Evolutionary conservation across 2,888 invertebrate species (phyloP).

Genomic region (Orthosia cruda): DNA sequence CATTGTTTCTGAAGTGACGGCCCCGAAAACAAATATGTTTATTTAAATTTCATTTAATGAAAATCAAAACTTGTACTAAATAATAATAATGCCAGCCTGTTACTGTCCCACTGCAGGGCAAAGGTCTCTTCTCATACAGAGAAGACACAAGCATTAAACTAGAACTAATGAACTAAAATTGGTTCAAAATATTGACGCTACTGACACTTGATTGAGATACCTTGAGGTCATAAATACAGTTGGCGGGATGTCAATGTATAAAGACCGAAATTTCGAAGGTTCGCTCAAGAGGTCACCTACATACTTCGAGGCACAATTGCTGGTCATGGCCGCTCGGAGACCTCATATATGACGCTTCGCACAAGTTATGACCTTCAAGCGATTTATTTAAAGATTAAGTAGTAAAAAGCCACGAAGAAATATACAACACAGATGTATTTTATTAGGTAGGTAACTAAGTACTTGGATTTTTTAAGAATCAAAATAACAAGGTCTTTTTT

Average conservation of each 20-base stretch:
- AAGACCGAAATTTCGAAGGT: constrained; percentile 86
- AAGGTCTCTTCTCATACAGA: too few species aligned
- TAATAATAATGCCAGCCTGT: too few species aligned
- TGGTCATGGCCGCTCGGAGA: constrained; percentile 87
- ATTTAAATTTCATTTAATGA: too few species aligned
- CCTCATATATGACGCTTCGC: constrained; percentile 80
- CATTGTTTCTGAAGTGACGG: too few species aligned
- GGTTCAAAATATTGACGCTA: constrained; percentile 38
- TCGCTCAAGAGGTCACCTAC: constrained; percentile 88
- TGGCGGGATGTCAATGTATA: constrained; percentile 82
- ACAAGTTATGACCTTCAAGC: constrained; percentile 68
- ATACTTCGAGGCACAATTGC: constrained; percentile 82
- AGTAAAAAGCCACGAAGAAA: constrained; percentile 1
- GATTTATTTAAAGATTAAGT: constrained; percentile 50
- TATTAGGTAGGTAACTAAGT: neutral
- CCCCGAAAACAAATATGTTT: too few species aligned
- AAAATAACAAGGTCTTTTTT: neutral
- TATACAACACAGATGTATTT: neutral
- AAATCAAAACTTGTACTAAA: too few species aligned
- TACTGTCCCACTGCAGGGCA: too few species aligned
- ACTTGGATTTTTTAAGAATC: neutral
- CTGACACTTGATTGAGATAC: constrained; percentile 23
- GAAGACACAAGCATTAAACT: too few species aligned
- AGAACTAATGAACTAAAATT: neutral
- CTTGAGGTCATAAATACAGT: constrained; percentile 68